phyloP scores from a whole-genome alignment of 2,888 invertebrate species.

The Orthosia gothica region DNA sequence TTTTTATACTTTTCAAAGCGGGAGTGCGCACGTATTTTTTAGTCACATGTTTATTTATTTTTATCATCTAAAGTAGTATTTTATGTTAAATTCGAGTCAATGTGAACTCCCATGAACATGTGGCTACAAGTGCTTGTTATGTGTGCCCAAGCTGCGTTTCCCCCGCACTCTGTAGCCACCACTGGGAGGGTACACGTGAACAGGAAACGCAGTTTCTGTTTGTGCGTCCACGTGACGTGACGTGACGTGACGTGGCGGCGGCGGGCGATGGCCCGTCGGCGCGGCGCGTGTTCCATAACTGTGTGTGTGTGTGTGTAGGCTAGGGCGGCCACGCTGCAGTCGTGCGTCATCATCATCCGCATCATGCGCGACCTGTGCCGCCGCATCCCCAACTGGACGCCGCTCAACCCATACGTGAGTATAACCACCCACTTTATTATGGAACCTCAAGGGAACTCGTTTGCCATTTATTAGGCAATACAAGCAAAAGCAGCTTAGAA shows the following conservation, averaged over 20 bases:
- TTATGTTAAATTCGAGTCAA: constrained; percentile 54
- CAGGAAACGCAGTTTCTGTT: constrained; percentile 80
- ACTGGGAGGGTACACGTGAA: constrained; percentile 72
- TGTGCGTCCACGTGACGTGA: too few species aligned
- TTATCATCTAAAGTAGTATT: constrained; percentile 63
- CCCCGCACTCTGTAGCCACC: constrained; percentile 82
- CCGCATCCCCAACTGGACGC: constrained; percentile 98
- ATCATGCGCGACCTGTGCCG: constrained; percentile 98
- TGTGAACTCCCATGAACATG: constrained; percentile 87
- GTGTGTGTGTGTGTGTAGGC: constrained; percentile 92
- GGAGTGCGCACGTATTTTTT: constrained; percentile 89
- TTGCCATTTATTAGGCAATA: too few species aligned
- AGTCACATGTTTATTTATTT: constrained; percentile 90
- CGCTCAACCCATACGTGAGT: constrained; percentile 98
- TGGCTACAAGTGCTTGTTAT: constrained; percentile 87
- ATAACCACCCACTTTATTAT: too few species aligned
- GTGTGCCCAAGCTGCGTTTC: constrained; percentile 85
- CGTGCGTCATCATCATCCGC: constrained; percentile 99
- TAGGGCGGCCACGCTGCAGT: constrained; percentile 98
- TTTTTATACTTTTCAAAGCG: constrained; percentile 59
- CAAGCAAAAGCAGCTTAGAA: too few species aligned
- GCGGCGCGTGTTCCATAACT: constrained; percentile 2
- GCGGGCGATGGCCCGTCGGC: constrained; percentile 63
- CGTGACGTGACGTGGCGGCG: too few species aligned
- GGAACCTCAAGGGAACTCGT: too few species aligned